phyloP scores from a whole-genome alignment of 2,888 invertebrate species.

The Mystacides longicornis region DNA sequence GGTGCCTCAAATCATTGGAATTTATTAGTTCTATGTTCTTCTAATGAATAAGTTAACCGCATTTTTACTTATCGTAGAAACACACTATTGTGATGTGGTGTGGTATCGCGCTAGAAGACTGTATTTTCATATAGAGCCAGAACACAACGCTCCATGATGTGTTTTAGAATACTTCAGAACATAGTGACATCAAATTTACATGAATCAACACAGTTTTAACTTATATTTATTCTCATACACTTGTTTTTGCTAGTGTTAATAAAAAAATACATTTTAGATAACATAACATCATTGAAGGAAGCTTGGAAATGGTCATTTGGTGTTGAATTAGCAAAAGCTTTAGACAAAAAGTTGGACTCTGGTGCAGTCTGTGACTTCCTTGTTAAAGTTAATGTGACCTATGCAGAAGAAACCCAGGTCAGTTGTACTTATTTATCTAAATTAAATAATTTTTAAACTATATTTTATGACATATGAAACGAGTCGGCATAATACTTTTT shows the following conservation, averaged over 20 bases:
- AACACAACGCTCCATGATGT: no score
- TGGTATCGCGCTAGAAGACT: no score
- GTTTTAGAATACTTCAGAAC: no score
- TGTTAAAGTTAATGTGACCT: constrained; percentile 52
- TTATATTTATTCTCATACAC: no score
- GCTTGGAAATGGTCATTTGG: constrained; percentile 71
- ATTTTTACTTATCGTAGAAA: not conserved
- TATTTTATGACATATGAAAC: not conserved
- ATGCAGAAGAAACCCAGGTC: constrained; percentile 52
- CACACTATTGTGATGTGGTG: no score
- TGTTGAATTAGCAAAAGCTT: constrained; percentile 46
- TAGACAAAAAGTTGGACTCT: constrained; percentile 51
- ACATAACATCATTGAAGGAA: constrained; percentile 61
- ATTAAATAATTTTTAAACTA: not conserved
- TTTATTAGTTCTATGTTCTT: not conserved
- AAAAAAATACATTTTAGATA: constrained; percentile 29
- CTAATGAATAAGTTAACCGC: not conserved
- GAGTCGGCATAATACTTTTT: not conserved
- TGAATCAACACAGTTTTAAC: no score
- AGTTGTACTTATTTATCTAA: constrained; percentile 3
- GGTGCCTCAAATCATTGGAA: no score
- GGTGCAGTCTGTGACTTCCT: constrained; percentile 52
- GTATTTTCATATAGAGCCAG: no score
- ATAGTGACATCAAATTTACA: no score
- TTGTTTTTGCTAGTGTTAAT: no score